phyloP scores from a whole-genome alignment of 2,888 invertebrate species.

The Graphium colonna region DNA sequence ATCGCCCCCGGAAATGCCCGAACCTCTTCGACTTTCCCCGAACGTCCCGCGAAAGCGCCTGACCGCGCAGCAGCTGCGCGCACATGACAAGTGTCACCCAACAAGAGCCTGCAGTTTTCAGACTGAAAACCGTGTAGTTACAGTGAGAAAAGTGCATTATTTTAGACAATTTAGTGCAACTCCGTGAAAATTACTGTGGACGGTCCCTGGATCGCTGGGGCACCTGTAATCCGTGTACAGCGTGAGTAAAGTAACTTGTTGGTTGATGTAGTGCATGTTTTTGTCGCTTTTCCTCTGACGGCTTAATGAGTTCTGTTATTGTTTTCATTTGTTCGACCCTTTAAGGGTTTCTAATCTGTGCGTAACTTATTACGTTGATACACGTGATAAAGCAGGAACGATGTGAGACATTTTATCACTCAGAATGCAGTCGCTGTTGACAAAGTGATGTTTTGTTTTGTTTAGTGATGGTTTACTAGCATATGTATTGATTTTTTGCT shows the following conservation, averaged over 20 bases:
- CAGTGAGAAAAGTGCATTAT: constrained; percentile 40
- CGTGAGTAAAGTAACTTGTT: constrained; percentile 51
- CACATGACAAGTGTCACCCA: background rate
- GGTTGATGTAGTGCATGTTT: constrained; percentile 3
- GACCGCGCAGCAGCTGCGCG: constrained; percentile 29
- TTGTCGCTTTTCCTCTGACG: background rate
- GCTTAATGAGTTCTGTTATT: background rate
- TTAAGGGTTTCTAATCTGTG: background rate
- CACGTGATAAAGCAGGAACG: background rate
- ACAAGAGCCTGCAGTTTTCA: constrained; percentile 58
- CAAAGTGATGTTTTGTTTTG: background rate
- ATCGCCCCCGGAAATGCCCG: constrained; percentile 26
- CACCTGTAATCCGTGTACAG: constrained; percentile 30
- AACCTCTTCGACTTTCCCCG: constrained; percentile 28
- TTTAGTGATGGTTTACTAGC: background rate
- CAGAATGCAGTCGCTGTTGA: background rate
- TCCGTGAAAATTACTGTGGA: constrained; percentile 41
- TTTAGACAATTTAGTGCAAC: constrained; percentile 35
- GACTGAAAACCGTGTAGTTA: constrained; percentile 64
- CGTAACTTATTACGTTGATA: background rate
- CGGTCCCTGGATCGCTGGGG: constrained; percentile 23
- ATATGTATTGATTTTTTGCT: background rate
- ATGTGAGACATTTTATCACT: background rate
- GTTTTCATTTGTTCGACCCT: background rate
- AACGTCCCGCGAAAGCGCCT: constrained; percentile 42